Evolutionary conservation across 2,113 vertebrate species (phyloP).

Genomic region (Brachypodius melanocephalos): DNA sequence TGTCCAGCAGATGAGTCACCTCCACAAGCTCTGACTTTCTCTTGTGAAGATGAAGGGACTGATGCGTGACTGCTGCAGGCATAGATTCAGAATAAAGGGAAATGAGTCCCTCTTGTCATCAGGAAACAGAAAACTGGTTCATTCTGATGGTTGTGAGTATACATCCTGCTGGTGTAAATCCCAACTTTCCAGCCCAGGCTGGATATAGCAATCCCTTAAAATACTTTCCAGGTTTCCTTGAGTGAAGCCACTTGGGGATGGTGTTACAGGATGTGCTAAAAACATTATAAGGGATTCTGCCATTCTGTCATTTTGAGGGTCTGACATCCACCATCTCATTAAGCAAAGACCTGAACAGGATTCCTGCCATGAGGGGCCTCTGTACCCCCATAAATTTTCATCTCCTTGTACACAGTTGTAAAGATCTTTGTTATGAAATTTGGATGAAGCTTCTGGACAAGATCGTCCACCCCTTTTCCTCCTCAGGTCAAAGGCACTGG

Average conservation of each 20-base stretch:
- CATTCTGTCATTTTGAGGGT: not conserved
- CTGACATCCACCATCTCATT: not conserved
- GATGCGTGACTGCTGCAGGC: not conserved
- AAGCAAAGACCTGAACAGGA: not conserved
- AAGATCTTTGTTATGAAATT: not conserved
- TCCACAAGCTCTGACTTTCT: slow-evolving; percentile 6
- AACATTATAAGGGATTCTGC: not conserved
- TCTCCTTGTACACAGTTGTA: not conserved
- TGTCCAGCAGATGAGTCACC: slow-evolving; percentile 22
- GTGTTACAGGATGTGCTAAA: not conserved
- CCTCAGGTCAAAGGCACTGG: not conserved
- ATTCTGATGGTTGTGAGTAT: not conserved
- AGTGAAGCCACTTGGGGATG: not conserved
- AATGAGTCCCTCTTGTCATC: not conserved
- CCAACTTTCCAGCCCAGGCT: not conserved
- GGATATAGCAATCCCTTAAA: not conserved
- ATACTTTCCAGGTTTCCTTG: not conserved
- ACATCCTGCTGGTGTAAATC: not conserved
- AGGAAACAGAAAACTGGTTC: not conserved
- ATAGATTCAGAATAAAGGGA: not conserved
- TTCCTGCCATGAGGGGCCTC: not conserved
- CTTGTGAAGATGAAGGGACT: not conserved
- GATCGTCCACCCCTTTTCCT: not conserved
- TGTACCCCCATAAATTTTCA: not conserved
- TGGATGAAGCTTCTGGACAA: not conserved